phyloP scores from a whole-genome alignment of 92 coral and sea anemone species.

The Chrysogorgia sp. region DNA sequence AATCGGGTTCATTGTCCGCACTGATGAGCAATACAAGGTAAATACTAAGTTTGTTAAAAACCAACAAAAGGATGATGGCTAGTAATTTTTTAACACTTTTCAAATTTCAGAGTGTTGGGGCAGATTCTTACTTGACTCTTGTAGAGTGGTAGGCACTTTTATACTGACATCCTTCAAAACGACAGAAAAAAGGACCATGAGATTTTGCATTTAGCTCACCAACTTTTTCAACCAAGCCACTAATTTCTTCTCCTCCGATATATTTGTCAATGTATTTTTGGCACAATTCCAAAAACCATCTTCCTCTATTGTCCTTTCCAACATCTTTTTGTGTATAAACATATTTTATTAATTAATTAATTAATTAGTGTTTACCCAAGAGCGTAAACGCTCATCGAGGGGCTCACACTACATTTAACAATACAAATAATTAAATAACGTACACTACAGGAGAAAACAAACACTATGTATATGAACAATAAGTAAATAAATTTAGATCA shows the following conservation, averaged over 20 bases:
- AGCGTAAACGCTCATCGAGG: too few relatives aligned
- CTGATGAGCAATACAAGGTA: too few relatives aligned
- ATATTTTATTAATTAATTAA: too few relatives aligned
- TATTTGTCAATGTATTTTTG: conserved; percentile 52
- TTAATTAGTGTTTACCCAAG: too few relatives aligned
- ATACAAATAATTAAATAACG: too few relatives aligned
- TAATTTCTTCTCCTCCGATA: conserved; percentile 39
- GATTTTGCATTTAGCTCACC: background rate
- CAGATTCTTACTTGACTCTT: conserved; percentile 27
- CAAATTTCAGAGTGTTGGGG: too few relatives aligned
- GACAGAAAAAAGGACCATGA: conserved; percentile 1
- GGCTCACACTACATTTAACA: too few relatives aligned
- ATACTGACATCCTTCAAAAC: conserved; percentile 3
- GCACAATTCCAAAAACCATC: conserved; percentile 64
- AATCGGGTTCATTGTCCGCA: too few relatives aligned
- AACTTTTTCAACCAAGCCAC: conserved; percentile 7
- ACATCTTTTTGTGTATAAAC: too few relatives aligned
- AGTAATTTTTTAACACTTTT: conserved; percentile 4
- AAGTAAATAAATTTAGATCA: too few relatives aligned
- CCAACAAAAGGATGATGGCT: conserved; percentile 10
- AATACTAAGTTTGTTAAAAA: conserved; percentile 5
- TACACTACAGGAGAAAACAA: too few relatives aligned
- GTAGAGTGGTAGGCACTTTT: conserved; percentile 13
- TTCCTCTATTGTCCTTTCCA: conserved; percentile 21
- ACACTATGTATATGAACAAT: too few relatives aligned